Percentiles rank a stretch among this genome's conserved stretches.
Evolutionary conservation across 1,140 invertebrate species (phyloP).

Genomic region (Nilaparvata lugens): DNA sequence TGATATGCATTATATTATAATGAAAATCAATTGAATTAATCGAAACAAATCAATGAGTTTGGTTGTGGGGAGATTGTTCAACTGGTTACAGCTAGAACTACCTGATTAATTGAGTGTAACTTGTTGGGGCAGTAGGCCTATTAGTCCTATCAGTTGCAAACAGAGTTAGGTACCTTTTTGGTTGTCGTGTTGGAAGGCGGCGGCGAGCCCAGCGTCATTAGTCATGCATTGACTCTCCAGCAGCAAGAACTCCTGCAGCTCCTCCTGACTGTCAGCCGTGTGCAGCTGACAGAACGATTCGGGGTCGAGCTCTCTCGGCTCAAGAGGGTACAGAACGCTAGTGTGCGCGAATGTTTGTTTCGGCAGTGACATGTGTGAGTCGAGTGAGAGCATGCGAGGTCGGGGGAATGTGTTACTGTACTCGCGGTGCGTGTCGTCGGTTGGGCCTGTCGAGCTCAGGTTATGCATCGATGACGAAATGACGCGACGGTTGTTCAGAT

Average conservation of each 20-base stretch:
- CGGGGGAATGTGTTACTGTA: slow-evolving; percentile 43
- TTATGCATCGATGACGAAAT: slow-evolving; percentile 24
- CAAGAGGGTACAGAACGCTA: slow-evolving; percentile 39
- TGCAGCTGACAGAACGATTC: slow-evolving; percentile 47
- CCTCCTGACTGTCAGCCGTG: slow-evolving; percentile 50
- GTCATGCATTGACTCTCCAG: slow-evolving; percentile 52
- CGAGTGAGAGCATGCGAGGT: slow-evolving; percentile 23
- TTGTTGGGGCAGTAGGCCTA: too few relatives aligned
- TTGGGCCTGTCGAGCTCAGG: background rate
- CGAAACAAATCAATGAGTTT: too few relatives aligned
- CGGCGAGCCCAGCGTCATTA: slow-evolving; percentile 38
- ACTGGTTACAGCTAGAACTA: too few relatives aligned
- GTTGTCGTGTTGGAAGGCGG: slow-evolving; percentile 31
- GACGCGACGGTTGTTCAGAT: background rate
- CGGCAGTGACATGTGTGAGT: slow-evolving; percentile 3
- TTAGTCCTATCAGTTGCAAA: too few relatives aligned
- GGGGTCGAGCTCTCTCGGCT: slow-evolving; percentile 49
- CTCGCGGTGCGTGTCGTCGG: background rate
- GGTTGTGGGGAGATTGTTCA: too few relatives aligned
- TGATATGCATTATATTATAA: too few relatives aligned
- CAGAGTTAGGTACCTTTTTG: too few relatives aligned
- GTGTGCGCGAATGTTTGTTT: slow-evolving; percentile 5
- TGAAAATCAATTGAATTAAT: too few relatives aligned
- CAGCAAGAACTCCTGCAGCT: slow-evolving; percentile 53
- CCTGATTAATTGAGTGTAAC: too few relatives aligned